Evolutionary conservation across 1,140 invertebrate genomes (phyloP).

Genomic region (Adelges cooleyi): DNA sequence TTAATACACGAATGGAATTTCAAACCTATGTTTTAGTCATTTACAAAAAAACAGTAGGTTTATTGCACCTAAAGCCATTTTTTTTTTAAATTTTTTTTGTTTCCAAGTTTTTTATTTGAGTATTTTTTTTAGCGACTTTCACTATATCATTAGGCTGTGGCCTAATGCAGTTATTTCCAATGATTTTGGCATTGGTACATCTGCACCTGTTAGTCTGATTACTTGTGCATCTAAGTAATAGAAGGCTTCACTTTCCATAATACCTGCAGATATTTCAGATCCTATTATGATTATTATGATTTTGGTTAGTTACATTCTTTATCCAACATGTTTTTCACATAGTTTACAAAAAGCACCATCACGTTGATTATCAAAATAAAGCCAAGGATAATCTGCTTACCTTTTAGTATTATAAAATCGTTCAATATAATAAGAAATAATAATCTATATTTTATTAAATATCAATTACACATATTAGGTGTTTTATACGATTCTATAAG

Average conservation of each 20-base stretch:
- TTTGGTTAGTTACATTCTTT: no score
- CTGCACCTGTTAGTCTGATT: conserved; percentile 83
- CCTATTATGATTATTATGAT: no score
- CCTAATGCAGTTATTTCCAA: conserved; percentile 70
- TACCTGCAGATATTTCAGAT: conserved; percentile 83
- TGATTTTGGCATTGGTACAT: conserved; percentile 88
- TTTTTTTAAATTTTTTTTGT: no score
- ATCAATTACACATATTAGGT: no score
- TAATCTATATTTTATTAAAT: no score
- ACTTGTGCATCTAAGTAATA: conserved; percentile 94
- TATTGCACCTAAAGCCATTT: no score
- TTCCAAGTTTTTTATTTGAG: no score
- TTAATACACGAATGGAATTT: no score
- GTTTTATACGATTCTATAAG: no score
- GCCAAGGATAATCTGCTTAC: not conserved
- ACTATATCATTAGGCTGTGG: conserved; percentile 60
- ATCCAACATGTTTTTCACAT: not conserved
- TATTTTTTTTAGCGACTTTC: conserved; percentile 50
- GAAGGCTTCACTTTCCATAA: conserved; percentile 91
- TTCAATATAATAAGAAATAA: no score
- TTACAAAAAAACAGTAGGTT: no score
- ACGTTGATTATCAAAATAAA: not conserved
- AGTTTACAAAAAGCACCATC: not conserved
- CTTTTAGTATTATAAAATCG: not conserved
- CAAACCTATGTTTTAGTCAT: no score